Evolutionary conservation across 2,113 vertebrate species (phyloP).

Genomic region (Coryphaenoides rupestris): DNA sequence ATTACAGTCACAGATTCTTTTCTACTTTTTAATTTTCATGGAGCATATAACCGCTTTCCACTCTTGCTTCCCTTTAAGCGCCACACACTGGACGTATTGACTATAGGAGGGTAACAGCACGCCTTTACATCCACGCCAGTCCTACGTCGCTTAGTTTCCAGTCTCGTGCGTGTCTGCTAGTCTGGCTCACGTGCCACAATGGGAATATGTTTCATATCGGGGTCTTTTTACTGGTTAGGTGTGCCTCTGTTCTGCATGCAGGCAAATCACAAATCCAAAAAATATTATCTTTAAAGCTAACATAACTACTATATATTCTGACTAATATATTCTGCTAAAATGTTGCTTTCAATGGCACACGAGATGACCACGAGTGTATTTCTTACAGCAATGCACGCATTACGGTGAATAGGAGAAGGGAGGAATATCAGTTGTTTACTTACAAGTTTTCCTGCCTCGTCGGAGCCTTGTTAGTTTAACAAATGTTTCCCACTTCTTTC

Average conservation of each 20-base stretch:
- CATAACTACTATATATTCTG: too few relatives aligned
- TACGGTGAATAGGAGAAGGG: slow-evolving; percentile 23
- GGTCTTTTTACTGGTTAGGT: too few relatives aligned
- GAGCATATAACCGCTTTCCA: slow-evolving; percentile 30
- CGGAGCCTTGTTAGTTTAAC: slow-evolving; percentile 59
- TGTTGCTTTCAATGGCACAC: too few relatives aligned
- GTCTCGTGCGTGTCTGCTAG: too few relatives aligned
- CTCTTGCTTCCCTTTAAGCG: slow-evolving; percentile 13
- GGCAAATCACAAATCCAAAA: too few relatives aligned
- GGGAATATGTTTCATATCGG: too few relatives aligned
- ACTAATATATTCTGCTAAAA: too few relatives aligned
- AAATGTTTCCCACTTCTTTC: slow-evolving; percentile 58
- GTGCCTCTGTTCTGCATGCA: too few relatives aligned
- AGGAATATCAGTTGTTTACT: slow-evolving; percentile 54
- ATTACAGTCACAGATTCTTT: slow-evolving; percentile 54
- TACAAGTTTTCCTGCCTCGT: slow-evolving; percentile 64
- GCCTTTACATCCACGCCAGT: slow-evolving; percentile 11
- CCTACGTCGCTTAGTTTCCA: slow-evolving; percentile 3
- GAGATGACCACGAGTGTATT: slow-evolving; percentile 18
- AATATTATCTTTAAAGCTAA: too few relatives aligned
- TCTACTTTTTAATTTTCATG: slow-evolving; percentile 45
- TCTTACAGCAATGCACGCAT: slow-evolving; percentile 6
- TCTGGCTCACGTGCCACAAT: too few relatives aligned
- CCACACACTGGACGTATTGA: slow-evolving; percentile 3
- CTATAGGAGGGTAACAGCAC: background rate